phyloP scores from a whole-genome alignment of 1,140 invertebrate genomes.

The Ceratina japonica region DNA sequence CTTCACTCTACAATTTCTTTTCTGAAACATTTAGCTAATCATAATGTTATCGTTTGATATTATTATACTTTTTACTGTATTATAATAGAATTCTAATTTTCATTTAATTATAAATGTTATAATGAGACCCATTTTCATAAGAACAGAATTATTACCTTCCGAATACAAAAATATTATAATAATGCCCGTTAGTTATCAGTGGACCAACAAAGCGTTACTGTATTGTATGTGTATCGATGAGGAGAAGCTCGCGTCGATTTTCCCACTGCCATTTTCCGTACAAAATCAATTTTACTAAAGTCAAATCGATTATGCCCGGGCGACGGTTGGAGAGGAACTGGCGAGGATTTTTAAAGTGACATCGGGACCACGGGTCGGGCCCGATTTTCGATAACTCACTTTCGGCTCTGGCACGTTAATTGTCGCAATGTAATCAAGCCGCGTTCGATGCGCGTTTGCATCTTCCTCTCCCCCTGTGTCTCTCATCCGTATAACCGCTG shows the following conservation, averaged over 20 bases:
- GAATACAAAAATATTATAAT: no score
- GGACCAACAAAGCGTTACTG: no score
- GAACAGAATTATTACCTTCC: no score
- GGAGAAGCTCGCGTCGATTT: neutral
- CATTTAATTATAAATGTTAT: no score
- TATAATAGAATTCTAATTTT: no score
- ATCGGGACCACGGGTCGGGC: neutral
- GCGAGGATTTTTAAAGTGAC: conserved; percentile 27
- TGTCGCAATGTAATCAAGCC: conserved; percentile 42
- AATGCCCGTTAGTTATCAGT: no score
- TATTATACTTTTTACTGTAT: no score
- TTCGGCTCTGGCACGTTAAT: conserved; percentile 35
- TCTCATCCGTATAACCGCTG: conserved; percentile 26
- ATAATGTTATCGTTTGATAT: no score
- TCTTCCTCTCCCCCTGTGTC: neutral
- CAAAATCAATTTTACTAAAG: conserved; percentile 32
- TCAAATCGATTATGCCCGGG: conserved; percentile 19
- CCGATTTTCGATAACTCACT: conserved; percentile 48
- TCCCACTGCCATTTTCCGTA: neutral
- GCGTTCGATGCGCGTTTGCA: conserved; percentile 8
- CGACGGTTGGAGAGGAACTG: neutral
- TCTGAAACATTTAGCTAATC: no score
- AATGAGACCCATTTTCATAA: no score
- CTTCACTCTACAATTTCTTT: no score
- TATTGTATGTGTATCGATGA: no score